phyloP scores from a whole-genome alignment of 2,797 vertebrate species.

The Mus caroli region DNA sequence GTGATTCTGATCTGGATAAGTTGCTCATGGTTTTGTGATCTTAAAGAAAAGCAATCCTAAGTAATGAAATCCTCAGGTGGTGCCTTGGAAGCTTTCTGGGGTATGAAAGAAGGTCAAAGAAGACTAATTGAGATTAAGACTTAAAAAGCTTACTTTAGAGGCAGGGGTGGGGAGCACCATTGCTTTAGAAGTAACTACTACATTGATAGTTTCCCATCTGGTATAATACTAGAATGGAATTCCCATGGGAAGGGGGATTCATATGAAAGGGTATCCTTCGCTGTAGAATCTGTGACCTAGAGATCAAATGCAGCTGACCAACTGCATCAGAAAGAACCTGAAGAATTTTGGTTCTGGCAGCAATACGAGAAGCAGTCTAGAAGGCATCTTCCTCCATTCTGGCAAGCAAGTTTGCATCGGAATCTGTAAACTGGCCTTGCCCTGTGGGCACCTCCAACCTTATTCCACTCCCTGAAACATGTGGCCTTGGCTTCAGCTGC shows the following conservation, averaged over 20 bases:
- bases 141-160: slow-evolving; percentile 6
- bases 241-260: background rate
- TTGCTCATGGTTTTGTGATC: background rate
- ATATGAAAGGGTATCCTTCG: slow-evolving; percentile 18
- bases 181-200: background rate
- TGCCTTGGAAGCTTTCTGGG: slow-evolving; percentile 19
- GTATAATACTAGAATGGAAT: background rate
- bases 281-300: background rate
- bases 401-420: background rate
- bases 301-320: slow-evolving; percentile 37
- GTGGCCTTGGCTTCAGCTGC: slow-evolving; percentile 2
- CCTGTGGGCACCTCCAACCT: background rate
- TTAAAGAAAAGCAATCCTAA: slow-evolving; percentile 19
- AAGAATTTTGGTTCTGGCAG: background rate
- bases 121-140: background rate
- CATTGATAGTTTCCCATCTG: background rate
- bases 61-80: slow-evolving; percentile 52
- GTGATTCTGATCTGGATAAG: background rate
- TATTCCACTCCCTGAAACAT: slow-evolving; percentile 9
- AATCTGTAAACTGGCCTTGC: background rate
- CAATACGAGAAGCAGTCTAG: background rate
- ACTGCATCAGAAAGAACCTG: background rate
- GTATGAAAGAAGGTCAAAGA: slow-evolving; percentile 20
- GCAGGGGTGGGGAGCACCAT: background rate
- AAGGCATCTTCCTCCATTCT: background rate